Percentiles rank a stretch among this genome's conserved stretches.
These are phyloP conservation scores for Apeltes quadracus DNA, from an alignment of 2,113 vertebrate species.

Conservation along the genomic window DNA sequence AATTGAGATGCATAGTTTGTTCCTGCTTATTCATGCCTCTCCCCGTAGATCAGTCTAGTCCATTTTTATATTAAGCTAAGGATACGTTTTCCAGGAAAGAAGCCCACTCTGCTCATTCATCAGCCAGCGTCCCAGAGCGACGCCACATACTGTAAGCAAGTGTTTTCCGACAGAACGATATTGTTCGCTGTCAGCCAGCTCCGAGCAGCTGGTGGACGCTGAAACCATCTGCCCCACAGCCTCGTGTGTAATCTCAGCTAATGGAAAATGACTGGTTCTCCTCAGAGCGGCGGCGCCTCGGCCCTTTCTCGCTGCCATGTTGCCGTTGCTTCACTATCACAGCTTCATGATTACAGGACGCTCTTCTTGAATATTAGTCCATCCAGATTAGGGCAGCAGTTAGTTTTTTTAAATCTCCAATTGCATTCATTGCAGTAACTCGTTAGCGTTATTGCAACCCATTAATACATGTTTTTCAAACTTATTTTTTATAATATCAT, in stretches of 20 bases:
- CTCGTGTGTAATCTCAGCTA: constrained; percentile 57
- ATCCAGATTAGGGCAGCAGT: background rate
- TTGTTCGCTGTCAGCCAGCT: constrained; percentile 66
- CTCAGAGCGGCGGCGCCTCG: constrained; percentile 35
- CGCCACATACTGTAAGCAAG: constrained; percentile 57
- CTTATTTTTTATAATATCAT: no score
- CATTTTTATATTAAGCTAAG: constrained; percentile 52
- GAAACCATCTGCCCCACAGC: constrained; percentile 64
- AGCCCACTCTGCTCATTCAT: constrained; percentile 70
- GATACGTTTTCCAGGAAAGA: constrained; percentile 52
- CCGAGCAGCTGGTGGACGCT: constrained; percentile 66
- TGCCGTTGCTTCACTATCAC: constrained; percentile 15
- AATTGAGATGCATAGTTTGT: background rate
- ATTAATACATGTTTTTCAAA: background rate
- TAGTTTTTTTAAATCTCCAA: background rate
- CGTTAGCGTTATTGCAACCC: no score
- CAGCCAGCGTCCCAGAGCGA: constrained; percentile 43
- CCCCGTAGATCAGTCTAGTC: constrained; percentile 36
- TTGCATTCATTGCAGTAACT: no score
- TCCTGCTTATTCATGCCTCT: constrained; percentile 5
- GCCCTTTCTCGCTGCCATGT: constrained; percentile 4
- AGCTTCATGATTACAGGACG: background rate
- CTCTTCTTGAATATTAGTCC: background rate
- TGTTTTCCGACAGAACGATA: constrained; percentile 69
- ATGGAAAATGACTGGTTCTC: constrained; percentile 60